Evolutionary conservation across 2,888 invertebrate species (phyloP), one percentile per base, ranked within the genome.

Genomic region (Chydorus sphaericus): DNA sequence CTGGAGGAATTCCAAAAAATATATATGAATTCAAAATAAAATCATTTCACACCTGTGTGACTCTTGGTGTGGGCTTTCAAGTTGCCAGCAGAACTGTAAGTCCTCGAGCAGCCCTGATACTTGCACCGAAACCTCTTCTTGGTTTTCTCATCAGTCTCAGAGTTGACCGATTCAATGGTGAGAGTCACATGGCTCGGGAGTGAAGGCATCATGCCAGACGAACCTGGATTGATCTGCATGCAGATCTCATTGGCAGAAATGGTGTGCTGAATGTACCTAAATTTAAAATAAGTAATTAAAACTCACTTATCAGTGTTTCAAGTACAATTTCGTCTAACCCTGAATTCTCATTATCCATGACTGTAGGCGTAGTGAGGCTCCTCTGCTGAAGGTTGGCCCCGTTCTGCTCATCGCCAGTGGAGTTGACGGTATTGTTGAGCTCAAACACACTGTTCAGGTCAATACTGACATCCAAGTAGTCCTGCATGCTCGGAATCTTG

Each of bases 1-100:
- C n/a, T n/a, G n/a, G n/a, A n/a, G n/a, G n/a, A n/a, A n/a, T n/a
- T n/a, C n/a, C n/a, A n/a, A n/a, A n/a, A n/a, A n/a, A n/a, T n/a
- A n/a, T n/a, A n/a, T n/a, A n/a, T n/a, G n/a, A n/a, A n/a, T n/a
- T n/a, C n/a, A n/a, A n/a, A n/a, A n/a, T n/a, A n/a, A n/a, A n/a
- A n/a, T n/a, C n/a, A n/a, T n/a, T 64, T 65, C 74, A 26, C n/a
- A 91, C 93, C 93, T 82, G 85, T 88, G 67, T 94, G 93, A 57
- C 91, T 91, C 75, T 93, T 94, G 78, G 90, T 82, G 73, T 94
- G 94, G 59, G 93, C 93, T 66, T 90, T 80, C 62, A 94, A 75
- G 73, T 94, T 94, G 54, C 93, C 93, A 62, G 89, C 83, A 6
- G 93, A 93, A 68, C 90, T 92, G 70, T 93, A 93, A 56, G 88